phyloP scores from a whole-genome alignment of 2,797 vertebrate species.

The Cyprinodon diabolis region DNA sequence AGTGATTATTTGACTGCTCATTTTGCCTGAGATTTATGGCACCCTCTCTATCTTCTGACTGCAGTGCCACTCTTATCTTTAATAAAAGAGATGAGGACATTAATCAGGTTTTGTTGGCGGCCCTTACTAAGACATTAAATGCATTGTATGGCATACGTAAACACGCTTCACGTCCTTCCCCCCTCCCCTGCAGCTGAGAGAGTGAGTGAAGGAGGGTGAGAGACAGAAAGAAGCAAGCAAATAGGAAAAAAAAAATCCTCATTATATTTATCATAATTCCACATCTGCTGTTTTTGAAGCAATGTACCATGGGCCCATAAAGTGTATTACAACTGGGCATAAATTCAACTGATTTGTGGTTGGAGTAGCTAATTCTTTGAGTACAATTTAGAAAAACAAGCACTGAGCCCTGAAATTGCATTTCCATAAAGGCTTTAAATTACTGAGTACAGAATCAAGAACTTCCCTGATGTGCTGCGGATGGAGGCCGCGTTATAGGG shows the following conservation, averaged over 20 bases:
- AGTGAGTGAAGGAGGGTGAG: slow-evolving; percentile 51
- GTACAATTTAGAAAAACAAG: slow-evolving; percentile 99
- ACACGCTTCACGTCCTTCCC: slow-evolving; percentile 96
- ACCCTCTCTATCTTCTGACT: slow-evolving; percentile 98
- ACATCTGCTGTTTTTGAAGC: slow-evolving; percentile 99
- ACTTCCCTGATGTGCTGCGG: slow-evolving; percentile 94
- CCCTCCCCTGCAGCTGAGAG: slow-evolving; percentile 76
- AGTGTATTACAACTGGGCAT: slow-evolving; percentile 99
- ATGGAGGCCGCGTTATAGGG: slow-evolving; percentile 91
- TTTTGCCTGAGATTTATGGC: slow-evolving; percentile 99
- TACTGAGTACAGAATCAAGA: slow-evolving; percentile 98
- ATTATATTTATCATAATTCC: slow-evolving; percentile 99
- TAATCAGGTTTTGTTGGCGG: slow-evolving; percentile 99
- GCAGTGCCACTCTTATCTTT: slow-evolving; percentile 99
- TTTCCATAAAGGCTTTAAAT: slow-evolving; percentile 99
- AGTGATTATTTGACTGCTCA: slow-evolving; percentile 99
- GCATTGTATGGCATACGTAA: slow-evolving; percentile 99
- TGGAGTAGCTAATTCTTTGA: slow-evolving; percentile 99
- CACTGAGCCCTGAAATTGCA: slow-evolving; percentile 99
- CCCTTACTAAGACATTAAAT: slow-evolving; percentile 99
- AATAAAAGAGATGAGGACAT: slow-evolving; percentile 99
- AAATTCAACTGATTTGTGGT: slow-evolving; percentile 99
- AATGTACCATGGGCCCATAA: slow-evolving; percentile 99
- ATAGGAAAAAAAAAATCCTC: slow-evolving; percentile 86
- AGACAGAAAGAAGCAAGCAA: slow-evolving; percentile 80